phyloP scores from a whole-genome alignment of 1,140 invertebrate genomes.

The Platorchestia sp. region DNA sequence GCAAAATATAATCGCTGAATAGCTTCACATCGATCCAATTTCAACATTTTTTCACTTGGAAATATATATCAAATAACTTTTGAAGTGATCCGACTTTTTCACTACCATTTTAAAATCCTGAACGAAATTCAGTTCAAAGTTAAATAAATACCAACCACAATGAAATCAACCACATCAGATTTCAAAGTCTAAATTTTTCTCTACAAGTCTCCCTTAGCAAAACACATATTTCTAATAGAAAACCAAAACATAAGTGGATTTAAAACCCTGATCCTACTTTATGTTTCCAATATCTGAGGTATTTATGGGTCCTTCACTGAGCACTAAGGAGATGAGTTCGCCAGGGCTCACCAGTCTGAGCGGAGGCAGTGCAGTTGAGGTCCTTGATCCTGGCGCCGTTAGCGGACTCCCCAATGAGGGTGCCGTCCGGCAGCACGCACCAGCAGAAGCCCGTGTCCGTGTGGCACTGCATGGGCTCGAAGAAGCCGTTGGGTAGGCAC shows the following conservation, averaged over 20 bases:
- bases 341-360: background rate
- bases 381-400: background rate
- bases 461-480: conserved; percentile 64
- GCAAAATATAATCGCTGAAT: too few relatives aligned
- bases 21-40: too few relatives aligned
- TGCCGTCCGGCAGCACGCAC: conserved; percentile 62
- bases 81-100: too few relatives aligned
- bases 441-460: conserved; percentile 65
- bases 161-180: background rate
- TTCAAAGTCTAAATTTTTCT: background rate
- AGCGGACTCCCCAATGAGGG: conserved; percentile 57
- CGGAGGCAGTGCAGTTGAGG: conserved; percentile 26
- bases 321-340: background rate
- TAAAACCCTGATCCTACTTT: background rate
- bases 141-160: background rate
- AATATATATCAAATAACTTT: too few relatives aligned
- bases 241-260: background rate
- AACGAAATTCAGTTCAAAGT: background rate
- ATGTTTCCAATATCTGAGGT: background rate
- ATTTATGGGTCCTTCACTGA: background rate
- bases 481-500: conserved; percentile 61
- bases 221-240: background rate
- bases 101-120: too few relatives aligned
- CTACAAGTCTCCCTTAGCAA: background rate
- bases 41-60: too few relatives aligned